Evolutionary conservation across 2,888 invertebrate genomes (phyloP).

Genomic region (Miltochrista miniata): DNA sequence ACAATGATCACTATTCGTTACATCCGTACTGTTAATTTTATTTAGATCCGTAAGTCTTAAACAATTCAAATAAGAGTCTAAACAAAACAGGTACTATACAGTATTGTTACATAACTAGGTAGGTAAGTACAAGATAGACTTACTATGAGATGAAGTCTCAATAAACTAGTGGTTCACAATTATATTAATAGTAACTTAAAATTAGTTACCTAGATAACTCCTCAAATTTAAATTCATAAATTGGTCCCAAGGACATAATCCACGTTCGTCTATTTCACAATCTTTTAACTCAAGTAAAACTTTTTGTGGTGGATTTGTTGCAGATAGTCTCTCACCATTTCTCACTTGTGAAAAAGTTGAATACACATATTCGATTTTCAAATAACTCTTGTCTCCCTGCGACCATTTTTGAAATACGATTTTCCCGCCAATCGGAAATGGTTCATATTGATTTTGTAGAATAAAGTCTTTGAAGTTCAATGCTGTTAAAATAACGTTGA

Average conservation of each 20-base stretch:
- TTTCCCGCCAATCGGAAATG: constrained; percentile 67
- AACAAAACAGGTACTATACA: too few relatives aligned
- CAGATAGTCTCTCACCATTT: constrained; percentile 38
- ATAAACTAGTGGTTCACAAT: too few relatives aligned
- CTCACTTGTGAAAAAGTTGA: constrained; percentile 53
- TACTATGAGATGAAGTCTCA: too few relatives aligned
- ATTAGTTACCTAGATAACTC: too few relatives aligned
- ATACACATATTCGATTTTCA: constrained; percentile 65
- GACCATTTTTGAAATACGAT: constrained; percentile 68
- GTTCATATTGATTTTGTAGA: constrained; percentile 56
- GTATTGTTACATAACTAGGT: too few relatives aligned
- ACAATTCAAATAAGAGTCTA: too few relatives aligned
- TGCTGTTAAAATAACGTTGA: constrained; percentile 49
- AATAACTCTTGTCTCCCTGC: constrained; percentile 38
- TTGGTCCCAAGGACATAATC: constrained; percentile 57
- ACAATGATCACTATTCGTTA: too few relatives aligned
- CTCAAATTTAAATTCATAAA: constrained; percentile 21
- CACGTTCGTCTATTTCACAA: constrained; percentile 45
- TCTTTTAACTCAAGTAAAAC: constrained; percentile 45
- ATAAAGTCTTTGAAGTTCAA: constrained; percentile 51
- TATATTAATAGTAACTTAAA: too few relatives aligned
- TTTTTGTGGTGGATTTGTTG: constrained; percentile 49
- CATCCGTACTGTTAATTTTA: too few relatives aligned
- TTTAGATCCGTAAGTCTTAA: too few relatives aligned
- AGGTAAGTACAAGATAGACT: too few relatives aligned